phyloP scores from a whole-genome alignment of 2,797 vertebrate species.

The Microhierax caerulescens region DNA sequence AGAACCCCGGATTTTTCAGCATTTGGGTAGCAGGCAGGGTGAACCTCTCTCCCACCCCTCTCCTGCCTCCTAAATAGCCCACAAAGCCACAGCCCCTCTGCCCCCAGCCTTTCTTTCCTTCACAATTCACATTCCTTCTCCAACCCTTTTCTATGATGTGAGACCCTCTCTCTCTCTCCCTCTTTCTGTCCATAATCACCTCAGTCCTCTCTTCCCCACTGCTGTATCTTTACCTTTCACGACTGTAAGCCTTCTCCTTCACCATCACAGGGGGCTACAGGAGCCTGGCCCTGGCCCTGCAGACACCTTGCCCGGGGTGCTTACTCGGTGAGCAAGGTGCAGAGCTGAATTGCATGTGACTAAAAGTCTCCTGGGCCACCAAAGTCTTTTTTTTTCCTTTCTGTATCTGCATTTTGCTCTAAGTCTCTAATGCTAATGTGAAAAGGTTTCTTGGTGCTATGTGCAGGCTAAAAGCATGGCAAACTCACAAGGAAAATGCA shows the following conservation, averaged over 20 bases:
- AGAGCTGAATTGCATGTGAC: not conserved
- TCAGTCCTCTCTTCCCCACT: not conserved
- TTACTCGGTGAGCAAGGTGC: not conserved
- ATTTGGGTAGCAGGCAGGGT: fast-evolving
- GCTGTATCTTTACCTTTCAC: not conserved
- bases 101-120: not conserved
- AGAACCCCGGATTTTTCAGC: not conserved
- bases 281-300: not conserved
- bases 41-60: fast-evolving
- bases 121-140: not conserved
- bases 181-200: not conserved
- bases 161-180: not conserved
- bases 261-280: not conserved
- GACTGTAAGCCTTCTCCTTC: not conserved
- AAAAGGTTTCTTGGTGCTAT: not conserved
- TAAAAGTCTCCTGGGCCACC: not conserved
- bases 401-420: not conserved
- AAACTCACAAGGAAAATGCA: not conserved
- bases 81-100: fast-evolving
- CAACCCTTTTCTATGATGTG: not conserved
- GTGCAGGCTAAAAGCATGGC: not conserved
- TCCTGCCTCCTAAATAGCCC: not conserved
- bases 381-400: not conserved
- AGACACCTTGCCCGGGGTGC: not conserved
- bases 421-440: not conserved